phyloP scores from a whole-genome alignment of 2,797 vertebrate genomes.

The Chanos chanos region DNA sequence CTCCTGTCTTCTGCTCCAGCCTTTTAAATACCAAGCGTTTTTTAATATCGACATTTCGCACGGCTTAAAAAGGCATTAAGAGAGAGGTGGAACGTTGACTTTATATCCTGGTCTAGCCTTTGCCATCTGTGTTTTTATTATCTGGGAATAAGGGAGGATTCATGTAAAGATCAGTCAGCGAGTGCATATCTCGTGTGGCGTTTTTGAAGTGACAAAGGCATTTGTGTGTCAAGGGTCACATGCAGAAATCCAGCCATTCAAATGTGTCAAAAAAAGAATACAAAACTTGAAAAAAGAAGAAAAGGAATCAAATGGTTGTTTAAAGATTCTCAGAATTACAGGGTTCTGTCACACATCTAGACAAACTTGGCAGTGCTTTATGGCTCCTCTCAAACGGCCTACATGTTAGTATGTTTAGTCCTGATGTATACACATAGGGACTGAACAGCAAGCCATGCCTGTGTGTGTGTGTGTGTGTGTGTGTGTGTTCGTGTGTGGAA shows the following conservation, averaged over 20 bases:
- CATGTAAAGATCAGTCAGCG: conserved; percentile 33
- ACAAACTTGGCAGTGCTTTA: neutral
- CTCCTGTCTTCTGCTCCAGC: no score
- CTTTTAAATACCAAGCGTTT: conserved; percentile 38
- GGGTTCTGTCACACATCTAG: no score
- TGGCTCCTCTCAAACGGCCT: no score
- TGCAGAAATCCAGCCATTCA: neutral
- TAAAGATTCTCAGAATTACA: no score
- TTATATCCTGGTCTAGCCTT: conserved; percentile 17
- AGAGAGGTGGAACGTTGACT: conserved; percentile 30
- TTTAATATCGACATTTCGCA: conserved; percentile 6
- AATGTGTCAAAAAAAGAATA: conserved; percentile 2
- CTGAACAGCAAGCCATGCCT: no score
- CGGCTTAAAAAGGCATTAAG: conserved; percentile 14
- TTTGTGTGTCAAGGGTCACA: conserved; percentile 4
- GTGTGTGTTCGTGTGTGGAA: no score
- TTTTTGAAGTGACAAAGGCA: conserved; percentile 13
- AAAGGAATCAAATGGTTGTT: no score
- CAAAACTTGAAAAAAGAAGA: neutral
- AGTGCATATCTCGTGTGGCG: conserved; percentile 25
- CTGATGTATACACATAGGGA: no score
- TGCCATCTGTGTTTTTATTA: conserved; percentile 33
- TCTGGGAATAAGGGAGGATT: conserved; percentile 25
- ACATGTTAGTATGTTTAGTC: no score
- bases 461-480: no score